Evolutionary conservation across 1,140 invertebrate genomes (phyloP).

Genomic region (Neodiprion pinetum): DNA sequence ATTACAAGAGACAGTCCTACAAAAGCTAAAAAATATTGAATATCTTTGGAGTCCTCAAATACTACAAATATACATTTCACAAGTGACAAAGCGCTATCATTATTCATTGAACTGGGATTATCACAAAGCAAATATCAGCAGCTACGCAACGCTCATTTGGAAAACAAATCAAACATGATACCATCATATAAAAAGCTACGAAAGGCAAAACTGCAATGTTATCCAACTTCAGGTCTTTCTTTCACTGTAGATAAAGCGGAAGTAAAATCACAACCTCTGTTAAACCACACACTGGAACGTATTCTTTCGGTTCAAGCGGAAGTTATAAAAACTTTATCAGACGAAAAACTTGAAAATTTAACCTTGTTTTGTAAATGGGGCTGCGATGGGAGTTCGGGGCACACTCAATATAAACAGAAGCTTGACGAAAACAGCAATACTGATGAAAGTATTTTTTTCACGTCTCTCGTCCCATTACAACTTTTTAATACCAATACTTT

Average conservation of each 20-base stretch:
- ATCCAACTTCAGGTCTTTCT: slow-evolving; percentile 13
- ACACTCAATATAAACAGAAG: slow-evolving; percentile 39
- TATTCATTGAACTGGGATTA: slow-evolving; percentile 15
- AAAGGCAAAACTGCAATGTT: slow-evolving; percentile 12
- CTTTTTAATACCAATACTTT: slow-evolving; percentile 10
- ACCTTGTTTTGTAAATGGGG: slow-evolving; percentile 41
- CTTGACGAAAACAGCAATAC: slow-evolving; percentile 28
- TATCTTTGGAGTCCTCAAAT: slow-evolving; percentile 8
- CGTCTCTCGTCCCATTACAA: slow-evolving; percentile 38
- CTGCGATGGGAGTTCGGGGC: slow-evolving; percentile 39
- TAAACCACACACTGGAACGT: slow-evolving; percentile 29
- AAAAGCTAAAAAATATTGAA: slow-evolving; percentile 16
- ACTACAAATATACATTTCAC: slow-evolving; percentile 8
- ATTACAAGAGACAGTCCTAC: slow-evolving; percentile 12
- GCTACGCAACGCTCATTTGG: slow-evolving; percentile 13
- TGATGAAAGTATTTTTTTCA: slow-evolving; percentile 36
- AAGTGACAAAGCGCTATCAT: slow-evolving; percentile 16
- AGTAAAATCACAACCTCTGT: slow-evolving; percentile 31
- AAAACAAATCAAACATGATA: slow-evolving; percentile 10
- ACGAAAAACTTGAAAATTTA: slow-evolving; percentile 24
- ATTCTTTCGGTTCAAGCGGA: slow-evolving; percentile 25
- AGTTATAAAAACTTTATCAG: slow-evolving; percentile 24
- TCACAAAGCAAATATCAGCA: slow-evolving; percentile 19
- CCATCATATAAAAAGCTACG: slow-evolving; percentile 12
- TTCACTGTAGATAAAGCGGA: slow-evolving; percentile 28